Conservation (phyloP, 2,888 invertebrate genomes). For the Diplolepis rosae region DNA sequence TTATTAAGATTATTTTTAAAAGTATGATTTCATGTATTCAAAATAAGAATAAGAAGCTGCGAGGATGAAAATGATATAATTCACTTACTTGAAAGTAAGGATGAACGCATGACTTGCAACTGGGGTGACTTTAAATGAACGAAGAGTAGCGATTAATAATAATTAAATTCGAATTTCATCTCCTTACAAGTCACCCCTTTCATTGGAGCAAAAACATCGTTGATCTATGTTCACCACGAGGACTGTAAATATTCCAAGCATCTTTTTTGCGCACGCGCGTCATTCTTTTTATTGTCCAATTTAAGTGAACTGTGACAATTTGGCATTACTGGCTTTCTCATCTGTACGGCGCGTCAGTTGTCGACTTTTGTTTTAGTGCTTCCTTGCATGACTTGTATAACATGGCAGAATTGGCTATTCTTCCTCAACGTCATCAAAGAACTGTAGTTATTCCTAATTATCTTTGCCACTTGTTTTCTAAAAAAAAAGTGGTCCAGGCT, state of each 20-base stretch:
- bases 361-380: constrained; percentile 43
- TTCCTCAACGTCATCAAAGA: constrained; percentile 30
- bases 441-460: constrained; percentile 16
- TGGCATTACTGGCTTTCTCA: constrained; percentile 46
- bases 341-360: constrained; percentile 36
- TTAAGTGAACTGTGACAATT: constrained; percentile 49
- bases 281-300: constrained; percentile 53
- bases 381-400: constrained; percentile 33
- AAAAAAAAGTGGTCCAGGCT: too few species aligned
- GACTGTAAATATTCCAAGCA: constrained; percentile 63
- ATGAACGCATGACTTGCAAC: not conserved
- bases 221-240: constrained; percentile 65
- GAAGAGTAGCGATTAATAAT: constrained; percentile 60
- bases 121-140: not conserved
- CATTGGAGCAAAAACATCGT: constrained; percentile 69
- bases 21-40: too few species aligned
- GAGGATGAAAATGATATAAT: not conserved
- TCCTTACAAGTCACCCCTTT: constrained; percentile 59
- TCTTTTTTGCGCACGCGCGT: constrained; percentile 48
- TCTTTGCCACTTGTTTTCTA: not conserved
- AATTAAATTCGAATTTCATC: constrained; percentile 64
- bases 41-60: too few species aligned
- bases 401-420: constrained; percentile 34
- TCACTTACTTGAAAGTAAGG: not conserved
- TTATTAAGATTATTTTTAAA: too few species aligned